Percentiles rank a stretch among this genome's conserved stretches.
phyloP scores from a whole-genome alignment of 2,797 vertebrate species.

The Natrix natrix region DNA sequence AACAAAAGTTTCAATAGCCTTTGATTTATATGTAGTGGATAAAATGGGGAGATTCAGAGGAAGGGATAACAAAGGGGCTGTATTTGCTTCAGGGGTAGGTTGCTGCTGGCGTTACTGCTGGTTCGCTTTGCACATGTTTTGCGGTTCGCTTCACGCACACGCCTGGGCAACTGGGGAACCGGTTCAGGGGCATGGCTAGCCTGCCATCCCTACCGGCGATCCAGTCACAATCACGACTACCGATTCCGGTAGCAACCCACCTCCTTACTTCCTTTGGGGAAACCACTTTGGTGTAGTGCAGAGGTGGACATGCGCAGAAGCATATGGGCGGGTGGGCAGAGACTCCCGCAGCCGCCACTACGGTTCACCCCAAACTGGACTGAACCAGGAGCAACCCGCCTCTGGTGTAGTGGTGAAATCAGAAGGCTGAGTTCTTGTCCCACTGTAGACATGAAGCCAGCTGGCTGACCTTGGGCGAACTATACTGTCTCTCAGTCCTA shows the following conservation, averaged over 20 bases:
- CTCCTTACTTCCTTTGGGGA: background rate
- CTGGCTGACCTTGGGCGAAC: background rate
- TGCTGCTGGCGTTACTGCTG: too few species aligned
- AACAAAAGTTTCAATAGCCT: background rate
- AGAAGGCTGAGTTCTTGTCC: background rate
- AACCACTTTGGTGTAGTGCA: background rate
- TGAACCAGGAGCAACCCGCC: too few species aligned
- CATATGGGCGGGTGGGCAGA: too few species aligned
- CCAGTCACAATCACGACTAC: too few species aligned
- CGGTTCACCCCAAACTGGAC: too few species aligned
- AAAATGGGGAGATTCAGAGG: background rate
- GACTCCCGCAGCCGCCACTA: too few species aligned
- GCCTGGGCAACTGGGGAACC: too few species aligned
- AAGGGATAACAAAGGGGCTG: background rate
- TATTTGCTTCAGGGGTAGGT: background rate
- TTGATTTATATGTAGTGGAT: background rate
- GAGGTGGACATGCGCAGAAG: background rate
- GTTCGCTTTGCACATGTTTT: too few species aligned
- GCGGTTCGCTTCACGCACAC: too few species aligned
- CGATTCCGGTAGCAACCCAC: too few species aligned
- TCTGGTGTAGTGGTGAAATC: background rate
- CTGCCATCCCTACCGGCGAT: too few species aligned
- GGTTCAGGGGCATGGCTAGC: too few species aligned
- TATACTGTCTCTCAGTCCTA: background rate
- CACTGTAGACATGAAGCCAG: background rate